These are phyloP conservation scores for Muscicapa comitata DNA, from an alignment of 2,797 vertebrate genomes.

Conservation along the genomic window DNA sequence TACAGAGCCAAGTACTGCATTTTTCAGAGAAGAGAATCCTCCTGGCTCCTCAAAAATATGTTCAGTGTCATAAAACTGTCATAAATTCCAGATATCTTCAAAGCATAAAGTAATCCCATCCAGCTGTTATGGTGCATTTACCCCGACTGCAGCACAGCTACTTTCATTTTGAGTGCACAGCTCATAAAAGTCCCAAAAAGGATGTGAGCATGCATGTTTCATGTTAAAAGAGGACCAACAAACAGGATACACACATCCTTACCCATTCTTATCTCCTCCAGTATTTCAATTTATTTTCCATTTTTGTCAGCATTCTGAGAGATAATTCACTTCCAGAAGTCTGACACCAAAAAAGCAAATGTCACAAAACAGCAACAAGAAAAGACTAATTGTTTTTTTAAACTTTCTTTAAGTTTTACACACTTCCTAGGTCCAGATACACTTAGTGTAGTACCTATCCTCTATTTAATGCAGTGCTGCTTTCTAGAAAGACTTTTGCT, in stretches of 20 bases:
- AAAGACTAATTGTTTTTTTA: neutral
- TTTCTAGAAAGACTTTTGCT: neutral
- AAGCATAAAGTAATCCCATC: constrained; percentile 24
- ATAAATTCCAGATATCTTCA: constrained; percentile 40
- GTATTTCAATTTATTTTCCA: constrained; percentile 25
- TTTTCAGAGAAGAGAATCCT: constrained; percentile 18
- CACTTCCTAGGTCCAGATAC: neutral
- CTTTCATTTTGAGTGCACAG: constrained; percentile 19
- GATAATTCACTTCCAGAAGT: neutral
- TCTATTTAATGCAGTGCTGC: neutral
- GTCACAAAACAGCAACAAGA: neutral
- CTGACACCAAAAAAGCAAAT: neutral
- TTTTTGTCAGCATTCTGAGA: constrained; percentile 3
- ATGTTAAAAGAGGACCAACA: neutral
- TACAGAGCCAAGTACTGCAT: neutral
- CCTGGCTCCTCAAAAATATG: constrained; percentile 13
- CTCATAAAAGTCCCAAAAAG: neutral
- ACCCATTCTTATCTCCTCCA: constrained; percentile 15
- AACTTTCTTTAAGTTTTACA: neutral
- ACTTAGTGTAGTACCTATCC: neutral
- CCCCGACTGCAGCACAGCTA: neutral
- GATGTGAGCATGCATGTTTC: constrained; percentile 22
- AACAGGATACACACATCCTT: constrained; percentile 34
- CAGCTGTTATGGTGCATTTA: constrained; percentile 19
- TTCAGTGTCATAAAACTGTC: constrained; percentile 49